Conservation (phyloP, 2,797 vertebrate genomes). For the Sebastiscus tertius region DNA sequence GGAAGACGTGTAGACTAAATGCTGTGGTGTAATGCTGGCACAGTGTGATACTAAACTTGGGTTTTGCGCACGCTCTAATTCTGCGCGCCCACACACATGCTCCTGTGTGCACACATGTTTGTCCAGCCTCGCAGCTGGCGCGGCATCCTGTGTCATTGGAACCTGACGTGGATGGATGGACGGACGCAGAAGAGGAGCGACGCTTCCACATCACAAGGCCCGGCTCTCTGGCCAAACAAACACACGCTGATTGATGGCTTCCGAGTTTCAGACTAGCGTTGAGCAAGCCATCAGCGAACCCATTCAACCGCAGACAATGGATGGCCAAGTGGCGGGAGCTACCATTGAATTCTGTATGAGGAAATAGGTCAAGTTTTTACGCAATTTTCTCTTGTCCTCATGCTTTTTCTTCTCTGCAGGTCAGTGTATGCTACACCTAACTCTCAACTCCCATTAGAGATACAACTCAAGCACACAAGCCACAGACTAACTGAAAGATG, state of each 20-base stretch:
- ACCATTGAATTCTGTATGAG: not conserved
- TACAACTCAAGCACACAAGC: constrained; percentile 6
- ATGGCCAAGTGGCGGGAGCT: constrained; percentile 8
- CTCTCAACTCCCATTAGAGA: constrained; percentile 6
- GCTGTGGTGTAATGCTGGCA: constrained; percentile 62
- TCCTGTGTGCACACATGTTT: constrained; percentile 27
- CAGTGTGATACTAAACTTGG: constrained; percentile 54
- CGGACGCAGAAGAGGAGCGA: constrained; percentile 39
- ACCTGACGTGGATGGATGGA: constrained; percentile 64
- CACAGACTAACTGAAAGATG: constrained; percentile 8
- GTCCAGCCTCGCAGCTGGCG: constrained; percentile 51
- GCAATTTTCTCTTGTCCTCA: not conserved
- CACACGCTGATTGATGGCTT: constrained; percentile 65
- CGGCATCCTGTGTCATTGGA: constrained; percentile 50
- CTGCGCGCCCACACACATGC: constrained; percentile 37
- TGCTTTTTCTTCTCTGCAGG: not conserved
- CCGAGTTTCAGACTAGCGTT: constrained; percentile 45
- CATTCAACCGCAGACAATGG: constrained; percentile 45
- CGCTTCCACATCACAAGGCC: constrained; percentile 60
- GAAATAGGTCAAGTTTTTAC: not conserved
- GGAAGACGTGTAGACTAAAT: constrained; percentile 63
- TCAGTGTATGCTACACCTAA: not conserved
- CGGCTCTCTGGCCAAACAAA: constrained; percentile 60
- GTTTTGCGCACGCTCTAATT: constrained; percentile 2
- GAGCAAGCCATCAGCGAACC: constrained; percentile 46